phyloP scores from a whole-genome alignment of 2,113 vertebrate species.

The Lucifuga dentata region DNA sequence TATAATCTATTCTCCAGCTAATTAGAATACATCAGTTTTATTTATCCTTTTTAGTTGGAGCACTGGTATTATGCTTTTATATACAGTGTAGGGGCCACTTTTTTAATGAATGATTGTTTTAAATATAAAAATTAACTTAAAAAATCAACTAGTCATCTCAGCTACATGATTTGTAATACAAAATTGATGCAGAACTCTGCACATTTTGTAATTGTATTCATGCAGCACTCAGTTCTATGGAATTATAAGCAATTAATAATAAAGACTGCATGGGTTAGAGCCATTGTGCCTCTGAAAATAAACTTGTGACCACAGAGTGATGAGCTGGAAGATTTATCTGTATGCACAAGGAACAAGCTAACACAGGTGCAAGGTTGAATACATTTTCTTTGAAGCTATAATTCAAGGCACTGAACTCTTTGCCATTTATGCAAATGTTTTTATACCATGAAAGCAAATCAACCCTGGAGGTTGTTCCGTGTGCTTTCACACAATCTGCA shows the following conservation, averaged over 20 bases:
- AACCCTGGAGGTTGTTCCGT: slow-evolving; percentile 16
- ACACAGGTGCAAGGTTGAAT: slow-evolving; percentile 1
- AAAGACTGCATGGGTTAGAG: slow-evolving; percentile 14
- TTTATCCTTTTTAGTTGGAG: no score
- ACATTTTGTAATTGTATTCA: no score
- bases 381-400: slow-evolving; percentile 46
- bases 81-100: no score
- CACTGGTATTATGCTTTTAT: no score
- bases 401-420: slow-evolving; percentile 42
- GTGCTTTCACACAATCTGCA: slow-evolving; percentile 20
- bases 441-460: slow-evolving; percentile 49
- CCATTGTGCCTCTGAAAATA: slow-evolving; percentile 21
- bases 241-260: background rate
- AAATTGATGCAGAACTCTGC: no score
- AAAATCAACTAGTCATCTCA: no score
- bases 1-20: no score
- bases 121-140: no score
- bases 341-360: slow-evolving; percentile 8
- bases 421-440: slow-evolving; percentile 56
- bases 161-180: no score
- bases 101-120: no score
- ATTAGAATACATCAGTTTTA: no score
- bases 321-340: slow-evolving; percentile 33
- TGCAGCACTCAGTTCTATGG: no score
- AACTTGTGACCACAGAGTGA: slow-evolving; percentile 23